These are phyloP conservation scores for Heterotilapia buettikoferi DNA, from an alignment of 2,113 vertebrate genomes.

Conservation along the genomic window DNA sequence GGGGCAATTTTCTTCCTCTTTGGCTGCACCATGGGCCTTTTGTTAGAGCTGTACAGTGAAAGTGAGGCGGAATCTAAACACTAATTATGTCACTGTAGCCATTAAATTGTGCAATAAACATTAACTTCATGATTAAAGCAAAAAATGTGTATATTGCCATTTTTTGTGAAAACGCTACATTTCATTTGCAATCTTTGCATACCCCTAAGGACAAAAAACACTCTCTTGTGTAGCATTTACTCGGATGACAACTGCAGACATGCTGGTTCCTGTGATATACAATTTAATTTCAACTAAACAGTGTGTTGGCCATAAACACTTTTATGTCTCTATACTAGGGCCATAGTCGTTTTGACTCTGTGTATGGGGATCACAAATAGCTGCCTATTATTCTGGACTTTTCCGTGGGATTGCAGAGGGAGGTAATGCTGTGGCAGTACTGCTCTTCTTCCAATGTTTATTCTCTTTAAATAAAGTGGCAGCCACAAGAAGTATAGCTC, in stretches of 20 bases:
- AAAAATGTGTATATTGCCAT: accelerated
- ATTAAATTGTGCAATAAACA: background rate
- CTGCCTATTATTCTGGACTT: background rate
- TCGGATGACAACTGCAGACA: background rate
- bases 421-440: background rate
- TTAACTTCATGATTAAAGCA: background rate
- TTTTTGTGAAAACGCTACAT: background rate
- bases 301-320: background rate
- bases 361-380: background rate
- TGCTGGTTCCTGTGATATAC: background rate
- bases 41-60: background rate
- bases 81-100: background rate
- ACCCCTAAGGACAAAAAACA: background rate
- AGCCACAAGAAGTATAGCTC: background rate
- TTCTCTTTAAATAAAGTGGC: background rate
- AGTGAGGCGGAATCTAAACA: background rate
- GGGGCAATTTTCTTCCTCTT: background rate
- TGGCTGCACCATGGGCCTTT: background rate
- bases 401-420: background rate
- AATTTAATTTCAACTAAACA: background rate
- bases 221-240: background rate
- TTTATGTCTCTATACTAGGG: background rate
- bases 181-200: background rate
- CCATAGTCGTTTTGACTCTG: background rate
- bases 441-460: background rate